Evolutionary conservation across 2,113 vertebrate genomes (phyloP), one percentile per base, ranked within the genome.

Genomic region (Philantomba maxwellii): DNA sequence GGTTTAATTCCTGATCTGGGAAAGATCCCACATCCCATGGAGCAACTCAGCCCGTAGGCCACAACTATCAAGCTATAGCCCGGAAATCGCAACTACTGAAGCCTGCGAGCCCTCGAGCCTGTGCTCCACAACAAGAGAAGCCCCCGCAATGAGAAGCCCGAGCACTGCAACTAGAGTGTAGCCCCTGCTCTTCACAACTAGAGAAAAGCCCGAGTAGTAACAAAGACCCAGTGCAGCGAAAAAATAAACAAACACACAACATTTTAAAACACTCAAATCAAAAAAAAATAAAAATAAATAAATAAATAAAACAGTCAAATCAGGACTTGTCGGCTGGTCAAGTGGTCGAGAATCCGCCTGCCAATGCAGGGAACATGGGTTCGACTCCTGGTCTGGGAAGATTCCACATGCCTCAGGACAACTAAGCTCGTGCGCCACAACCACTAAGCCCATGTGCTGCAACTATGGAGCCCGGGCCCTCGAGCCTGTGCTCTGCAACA

Each of bases 401-500:
- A 36, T 23, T 21, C n/a, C 64, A 70, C 17, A 36, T 36, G n/a
- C n/a, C n/a, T 70, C n/a, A 70, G 64, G 64, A 21, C 64, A 70
- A 21, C 64, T 70, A 36, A 36, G 66, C 19, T 36, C 9, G 5
- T 36, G 66, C 2, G 2, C 9, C 66, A 36, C 19, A 12, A 12
- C 19, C 10, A 36, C 66, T 36, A 70, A 36, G 66, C 66, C 66
- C 66, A 36, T 0, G 10, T 3, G 66, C n/a, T 36, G n/a, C 66
- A 36, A 36, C 64, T 21, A 70, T 0, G 2, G n/a, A 23, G 66
- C 17, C n/a, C 1, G 9, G 1, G 17, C n/a, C n/a, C 17, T 70
- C 11, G 17, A 70, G n/a, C 66, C 64, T 6, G n/a, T 6, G n/a
- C n/a, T 23, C 66, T 39, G 66, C 11, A 26, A 14, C 12, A 26